Evolutionary conservation across 2,888 invertebrate species (phyloP).

Genomic region (Notodonta ziczac): DNA sequence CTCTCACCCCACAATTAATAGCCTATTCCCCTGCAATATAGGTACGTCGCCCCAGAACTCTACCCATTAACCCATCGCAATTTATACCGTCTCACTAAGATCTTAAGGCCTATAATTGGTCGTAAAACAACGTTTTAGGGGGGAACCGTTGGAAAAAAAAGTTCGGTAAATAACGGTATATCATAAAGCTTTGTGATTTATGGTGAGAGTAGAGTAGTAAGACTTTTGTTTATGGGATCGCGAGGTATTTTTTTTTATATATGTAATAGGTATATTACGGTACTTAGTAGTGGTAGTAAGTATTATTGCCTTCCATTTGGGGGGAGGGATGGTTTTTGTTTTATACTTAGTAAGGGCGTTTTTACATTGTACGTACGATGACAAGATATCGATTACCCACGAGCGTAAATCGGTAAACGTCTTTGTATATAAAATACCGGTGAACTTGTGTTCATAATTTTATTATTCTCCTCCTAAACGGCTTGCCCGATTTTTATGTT

Average conservation of each 20-base stretch:
- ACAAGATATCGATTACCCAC: too few relatives aligned
- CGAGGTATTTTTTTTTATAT: constrained; percentile 26
- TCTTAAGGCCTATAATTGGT: constrained; percentile 40
- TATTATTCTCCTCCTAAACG: too few relatives aligned
- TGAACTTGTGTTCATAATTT: too few relatives aligned
- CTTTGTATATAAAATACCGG: too few relatives aligned
- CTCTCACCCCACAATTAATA: constrained; percentile 1
- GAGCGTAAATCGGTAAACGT: too few relatives aligned
- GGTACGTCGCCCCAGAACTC: constrained; percentile 26
- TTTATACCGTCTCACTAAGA: constrained; percentile 38
- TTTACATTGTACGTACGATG: too few relatives aligned
- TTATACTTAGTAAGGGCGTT: background rate
- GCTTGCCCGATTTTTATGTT: too few relatives aligned
- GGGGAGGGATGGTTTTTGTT: background rate
- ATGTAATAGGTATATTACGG: constrained; percentile 27
- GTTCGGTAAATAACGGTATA: constrained; percentile 40
- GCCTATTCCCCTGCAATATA: constrained; percentile 23
- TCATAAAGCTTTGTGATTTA: constrained; percentile 42
- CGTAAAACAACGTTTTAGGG: constrained; percentile 22
- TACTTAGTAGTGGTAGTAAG: constrained; percentile 12
- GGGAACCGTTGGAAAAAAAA: constrained; percentile 29
- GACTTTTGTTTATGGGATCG: constrained; percentile 38
- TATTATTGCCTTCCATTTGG: background rate
- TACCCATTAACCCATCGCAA: constrained; percentile 26
- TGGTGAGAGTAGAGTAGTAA: constrained; percentile 28